Evolutionary conservation across 2,888 invertebrate genomes (phyloP), one percentile per base, ranked within the genome.

Genomic region (Sycophila texana): DNA sequence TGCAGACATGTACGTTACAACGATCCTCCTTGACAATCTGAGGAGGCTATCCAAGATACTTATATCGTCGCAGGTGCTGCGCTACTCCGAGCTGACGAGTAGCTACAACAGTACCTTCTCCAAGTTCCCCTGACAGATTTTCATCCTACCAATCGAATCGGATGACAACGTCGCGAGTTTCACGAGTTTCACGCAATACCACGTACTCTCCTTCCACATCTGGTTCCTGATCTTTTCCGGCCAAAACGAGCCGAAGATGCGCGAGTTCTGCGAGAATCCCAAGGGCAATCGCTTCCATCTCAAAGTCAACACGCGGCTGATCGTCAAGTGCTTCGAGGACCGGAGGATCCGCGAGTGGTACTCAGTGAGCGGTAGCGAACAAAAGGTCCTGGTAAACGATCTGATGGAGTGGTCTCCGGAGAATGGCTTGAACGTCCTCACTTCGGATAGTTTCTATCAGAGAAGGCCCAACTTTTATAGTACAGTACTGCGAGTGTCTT

Each of bases 191-290:
- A 85, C 85, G 4, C 74, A 47, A 18, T 22, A 67, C 2, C 80
- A 84, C 22, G 26, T 72, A 13, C 81, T 86, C n/a, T 83, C 84
- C 1, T 83, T 80, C 12, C 83, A 86, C 53, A 67, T 84, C 2
- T 89, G 88, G 88, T 65, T 89, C 4, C 60, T 88, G 18, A 73
- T 87, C 20, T 88, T 88, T 49, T 75, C 65, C 49, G 60, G 39
- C 0, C n/a, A n/a, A 4, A 63, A 39, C 10, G 57, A 79, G n/a
- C 1, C 57, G 18, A 2, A 53, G 0, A 30, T 76, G 14, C 81
- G 71, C 51, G 53, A 81, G 7, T 81, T 80, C 77, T 74, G 77
- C n/a, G 0, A 63, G 7, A 55, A 60, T 0, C 81, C 83, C 0
- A 13, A 57, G 20, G 65, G 39, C 18, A 85, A 84, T 79, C 22